Evolutionary conservation across 2,113 vertebrate genomes (phyloP).

Genomic region (Hemicordylus capensis): DNA sequence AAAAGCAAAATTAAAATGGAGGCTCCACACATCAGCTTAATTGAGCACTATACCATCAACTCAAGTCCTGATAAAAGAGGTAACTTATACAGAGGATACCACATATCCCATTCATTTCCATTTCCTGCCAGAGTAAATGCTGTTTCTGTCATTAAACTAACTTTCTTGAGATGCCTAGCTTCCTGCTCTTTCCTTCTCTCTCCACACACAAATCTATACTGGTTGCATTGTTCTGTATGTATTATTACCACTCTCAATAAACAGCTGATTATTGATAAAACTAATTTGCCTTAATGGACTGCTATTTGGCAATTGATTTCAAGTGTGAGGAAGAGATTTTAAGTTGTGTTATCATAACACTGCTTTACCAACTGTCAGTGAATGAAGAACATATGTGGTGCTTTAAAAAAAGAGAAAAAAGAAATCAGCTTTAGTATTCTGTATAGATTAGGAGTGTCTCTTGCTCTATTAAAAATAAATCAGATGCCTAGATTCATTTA

Average conservation of each 20-base stretch:
- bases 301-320: neutral
- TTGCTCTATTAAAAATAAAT: neutral
- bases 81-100: no score
- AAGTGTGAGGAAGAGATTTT: neutral
- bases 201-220: neutral
- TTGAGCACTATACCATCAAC: no score
- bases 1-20: no score
- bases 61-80: no score
- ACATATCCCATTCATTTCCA: no score
- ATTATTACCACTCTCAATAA: neutral
- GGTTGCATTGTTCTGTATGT: neutral
- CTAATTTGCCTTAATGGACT: neutral
- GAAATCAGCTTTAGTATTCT: neutral
- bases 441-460: rapidly evolving
- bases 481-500: neutral
- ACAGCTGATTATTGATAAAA: neutral
- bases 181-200: neutral
- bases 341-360: neutral
- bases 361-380: neutral
- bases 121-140: neutral
- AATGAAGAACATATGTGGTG: neutral
- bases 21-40: no score
- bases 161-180: neutral
- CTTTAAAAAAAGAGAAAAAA: neutral
- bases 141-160: neutral